Evolutionary conservation across 2,888 invertebrate genomes (phyloP).

Genomic region (Parnassius smintheus): DNA sequence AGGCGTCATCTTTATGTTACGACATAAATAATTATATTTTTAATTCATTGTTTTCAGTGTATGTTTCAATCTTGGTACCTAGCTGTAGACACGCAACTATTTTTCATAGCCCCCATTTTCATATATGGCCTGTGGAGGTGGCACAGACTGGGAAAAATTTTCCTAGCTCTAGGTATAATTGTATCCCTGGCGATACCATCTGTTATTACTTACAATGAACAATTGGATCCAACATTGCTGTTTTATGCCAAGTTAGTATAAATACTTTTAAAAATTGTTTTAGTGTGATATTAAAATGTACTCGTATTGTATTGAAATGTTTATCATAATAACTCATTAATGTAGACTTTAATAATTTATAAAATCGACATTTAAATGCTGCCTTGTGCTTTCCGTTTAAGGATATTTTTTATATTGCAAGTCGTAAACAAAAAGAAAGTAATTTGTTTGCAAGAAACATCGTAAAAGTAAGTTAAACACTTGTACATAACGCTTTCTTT

Average conservation of each 20-base stretch:
- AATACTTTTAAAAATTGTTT: neutral
- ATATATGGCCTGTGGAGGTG: constrained; percentile 86
- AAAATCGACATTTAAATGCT: too few relatives aligned
- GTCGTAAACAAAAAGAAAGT: too few relatives aligned
- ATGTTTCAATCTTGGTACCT: constrained; percentile 89
- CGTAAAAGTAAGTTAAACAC: too few relatives aligned
- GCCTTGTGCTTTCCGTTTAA: too few relatives aligned
- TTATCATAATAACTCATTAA: too few relatives aligned
- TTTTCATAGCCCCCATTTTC: constrained; percentile 84
- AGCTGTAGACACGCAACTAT: constrained; percentile 84
- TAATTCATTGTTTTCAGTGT: constrained; percentile 73
- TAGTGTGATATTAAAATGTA: too few relatives aligned
- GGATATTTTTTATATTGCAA: too few relatives aligned
- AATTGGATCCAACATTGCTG: constrained; percentile 85
- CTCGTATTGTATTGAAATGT: too few relatives aligned
- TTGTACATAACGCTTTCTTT: neutral
- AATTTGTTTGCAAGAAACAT: too few relatives aligned
- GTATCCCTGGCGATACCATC: constrained; percentile 79
- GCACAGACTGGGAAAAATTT: constrained; percentile 77
- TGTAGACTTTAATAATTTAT: too few relatives aligned
- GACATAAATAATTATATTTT: neutral
- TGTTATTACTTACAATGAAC: constrained; percentile 78
- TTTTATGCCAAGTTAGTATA: constrained; percentile 84
- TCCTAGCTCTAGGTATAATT: constrained; percentile 72
- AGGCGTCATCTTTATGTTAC: too few relatives aligned